Percentiles rank a stretch among this genome's conserved stretches.
phyloP scores from a whole-genome alignment of 2,888 invertebrate species.

The Eutolmus rufibarbis region DNA sequence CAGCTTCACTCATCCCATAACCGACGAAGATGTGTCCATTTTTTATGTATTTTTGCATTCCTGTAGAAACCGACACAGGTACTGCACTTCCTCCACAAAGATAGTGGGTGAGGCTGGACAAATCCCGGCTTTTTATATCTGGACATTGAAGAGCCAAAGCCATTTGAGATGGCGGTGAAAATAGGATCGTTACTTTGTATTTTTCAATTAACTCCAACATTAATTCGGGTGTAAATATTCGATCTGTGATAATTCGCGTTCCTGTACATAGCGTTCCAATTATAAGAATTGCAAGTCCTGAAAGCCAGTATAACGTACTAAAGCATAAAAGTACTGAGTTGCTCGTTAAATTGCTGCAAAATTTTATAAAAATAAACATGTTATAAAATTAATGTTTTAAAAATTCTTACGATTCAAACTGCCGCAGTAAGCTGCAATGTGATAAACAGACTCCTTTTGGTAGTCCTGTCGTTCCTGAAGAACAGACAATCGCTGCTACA shows the following conservation, averaged over 20 bases:
- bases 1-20: constrained; percentile 57
- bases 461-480: constrained; percentile 58
- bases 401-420: constrained; percentile 44
- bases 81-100: constrained; percentile 56
- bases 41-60: constrained; percentile 49
- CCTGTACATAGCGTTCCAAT: constrained; percentile 54
- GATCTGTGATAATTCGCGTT: constrained; percentile 56
- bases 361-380: neutral
- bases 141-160: constrained; percentile 52
- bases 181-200: constrained; percentile 52
- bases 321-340: constrained; percentile 51
- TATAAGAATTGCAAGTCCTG: constrained; percentile 47
- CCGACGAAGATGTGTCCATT: constrained; percentile 54
- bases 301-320: constrained; percentile 46
- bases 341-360: neutral
- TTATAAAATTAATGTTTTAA: neutral
- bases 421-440: constrained; percentile 53
- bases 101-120: constrained; percentile 53
- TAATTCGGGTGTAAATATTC: constrained; percentile 54
- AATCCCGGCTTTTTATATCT: constrained; percentile 50
- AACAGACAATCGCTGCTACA: constrained; percentile 56
- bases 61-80: constrained; percentile 41
- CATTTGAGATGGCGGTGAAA: constrained; percentile 55
- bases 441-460: constrained; percentile 58
- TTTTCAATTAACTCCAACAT: constrained; percentile 54